Evolutionary conservation across 2,888 invertebrate genomes (phyloP), one percentile per base, ranked within the genome.

Genomic region (Sarcophaga subvicina): DNA sequence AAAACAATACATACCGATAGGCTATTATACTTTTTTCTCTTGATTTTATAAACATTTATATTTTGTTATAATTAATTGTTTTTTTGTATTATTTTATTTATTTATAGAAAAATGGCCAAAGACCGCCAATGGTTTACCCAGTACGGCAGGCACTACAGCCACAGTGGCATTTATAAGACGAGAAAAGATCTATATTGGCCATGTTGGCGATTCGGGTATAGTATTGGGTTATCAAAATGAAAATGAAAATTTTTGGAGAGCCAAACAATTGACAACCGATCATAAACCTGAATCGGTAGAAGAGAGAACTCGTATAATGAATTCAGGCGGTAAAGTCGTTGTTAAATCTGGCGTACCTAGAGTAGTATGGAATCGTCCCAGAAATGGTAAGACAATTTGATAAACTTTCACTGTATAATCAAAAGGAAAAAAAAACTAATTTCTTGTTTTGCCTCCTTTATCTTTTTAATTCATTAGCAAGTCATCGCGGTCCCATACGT

Each of bases 161-260:
- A 99, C 98, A 91, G 96, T 99, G 81, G 98, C 98, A 5, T 98
- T 99, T 92, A 98, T 99, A 90, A 95, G 98, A 83, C 95, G 97
- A 89, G 97, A 98, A 60, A 99, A 99, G 95, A 96, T 99, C 89
- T 99, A 99, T 91, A 97, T 98, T 85, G 99, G 99, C 3, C 99
- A 99, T 94, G 99, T 99, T 2, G 99, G 99, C n/a, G 99, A 99
- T 94, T 99, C 99, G 0, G 98, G 97, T 45, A 98, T 99, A 91
- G 97, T 98, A 14, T 94, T 98, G 73, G 98, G 98, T 25, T 96
- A 96, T 92, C 96, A 97, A 92, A 96, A 96, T 89, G 95, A 96
- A 89, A 95, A 95, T 87, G 95, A 95, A 89, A 94, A 95, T 62
- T 95, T 95, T 88, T 98, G 98, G 98, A 95, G 95, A 86, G 96